phyloP scores from a whole-genome alignment of 2,888 invertebrate species.

The Volucella zonaria region DNA sequence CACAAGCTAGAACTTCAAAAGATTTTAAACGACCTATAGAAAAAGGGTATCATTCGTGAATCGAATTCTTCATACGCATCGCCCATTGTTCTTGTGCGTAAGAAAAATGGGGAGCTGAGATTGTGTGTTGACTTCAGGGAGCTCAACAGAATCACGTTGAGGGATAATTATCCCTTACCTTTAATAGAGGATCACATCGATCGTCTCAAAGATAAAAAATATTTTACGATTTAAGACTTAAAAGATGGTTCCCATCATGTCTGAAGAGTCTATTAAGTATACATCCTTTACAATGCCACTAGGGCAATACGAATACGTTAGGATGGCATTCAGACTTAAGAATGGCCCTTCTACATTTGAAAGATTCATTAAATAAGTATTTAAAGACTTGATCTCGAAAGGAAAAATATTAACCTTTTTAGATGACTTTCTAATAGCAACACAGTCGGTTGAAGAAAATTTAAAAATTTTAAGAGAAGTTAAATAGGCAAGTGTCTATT shows the following conservation, averaged over 20 bases:
- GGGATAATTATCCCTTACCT: constrained; percentile 1
- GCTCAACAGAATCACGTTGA: neutral
- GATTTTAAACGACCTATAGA: neutral
- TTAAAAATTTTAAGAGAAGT: constrained; percentile 38
- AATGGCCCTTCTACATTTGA: no score
- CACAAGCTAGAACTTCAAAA: neutral
- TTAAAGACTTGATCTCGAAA: constrained; percentile 18
- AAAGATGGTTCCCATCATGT: constrained; percentile 10
- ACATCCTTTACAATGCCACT: constrained; percentile 2
- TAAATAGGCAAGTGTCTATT: constrained; percentile 26
- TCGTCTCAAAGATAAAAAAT: neutral
- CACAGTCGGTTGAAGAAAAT: constrained; percentile 33
- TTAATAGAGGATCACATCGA: constrained; percentile 13
- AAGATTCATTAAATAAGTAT: constrained; percentile 23
- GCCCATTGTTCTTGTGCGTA: neutral
- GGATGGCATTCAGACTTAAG: neutral
- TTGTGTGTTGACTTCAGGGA: constrained; percentile 18
- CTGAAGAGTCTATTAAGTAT: constrained; percentile 5
- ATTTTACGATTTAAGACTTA: constrained; percentile 2
- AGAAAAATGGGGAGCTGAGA: no score
- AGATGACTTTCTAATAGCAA: constrained; percentile 39
- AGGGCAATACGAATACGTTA: neutral
- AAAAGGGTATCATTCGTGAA: constrained; percentile 5
- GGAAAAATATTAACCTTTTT: constrained; percentile 25
- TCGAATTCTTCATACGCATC: neutral